A percentile compares a stretch with the other conserved stretches of the same genome.
Evolutionary conservation across 1,140 invertebrate species (phyloP).

Genomic region (Spodoptera frugiperda): DNA sequence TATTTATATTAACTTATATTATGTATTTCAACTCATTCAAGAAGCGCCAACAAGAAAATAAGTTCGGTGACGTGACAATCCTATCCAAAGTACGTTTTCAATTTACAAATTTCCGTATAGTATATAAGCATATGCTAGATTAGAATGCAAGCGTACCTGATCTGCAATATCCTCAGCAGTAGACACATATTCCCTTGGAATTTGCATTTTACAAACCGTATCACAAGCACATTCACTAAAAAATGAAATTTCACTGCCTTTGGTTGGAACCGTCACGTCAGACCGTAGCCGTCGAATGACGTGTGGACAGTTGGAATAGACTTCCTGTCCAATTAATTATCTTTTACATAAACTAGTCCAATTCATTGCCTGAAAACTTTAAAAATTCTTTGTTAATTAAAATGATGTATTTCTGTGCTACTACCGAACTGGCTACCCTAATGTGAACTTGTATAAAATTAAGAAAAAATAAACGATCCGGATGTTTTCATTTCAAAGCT

Average conservation of each 20-base stretch:
- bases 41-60: constrained; percentile 69
- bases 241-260: constrained; percentile 75
- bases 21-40: constrained; percentile 51
- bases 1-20: constrained; percentile 54
- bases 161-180: constrained; percentile 97
- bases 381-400: neutral
- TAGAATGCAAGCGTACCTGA: constrained; percentile 89
- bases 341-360: neutral
- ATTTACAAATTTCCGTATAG: constrained; percentile 56
- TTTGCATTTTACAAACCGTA: constrained; percentile 89
- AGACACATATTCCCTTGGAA: constrained; percentile 95
- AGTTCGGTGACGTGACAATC: constrained; percentile 85
- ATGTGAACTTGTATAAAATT: neutral
- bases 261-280: constrained; percentile 60
- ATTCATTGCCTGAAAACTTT: neutral
- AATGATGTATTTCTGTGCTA: constrained; percentile 8
- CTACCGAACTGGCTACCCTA: neutral
- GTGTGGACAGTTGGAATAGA: constrained; percentile 83
- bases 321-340: constrained; percentile 69
- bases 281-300: constrained; percentile 74
- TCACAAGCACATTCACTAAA: constrained; percentile 75
- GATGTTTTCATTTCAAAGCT: constrained; percentile 60
- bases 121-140: constrained; percentile 33
- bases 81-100: constrained; percentile 70
- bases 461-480: constrained; percentile 44